Conservation (phyloP, 1,140 invertebrate genomes). For the Battus philenor region DNA sequence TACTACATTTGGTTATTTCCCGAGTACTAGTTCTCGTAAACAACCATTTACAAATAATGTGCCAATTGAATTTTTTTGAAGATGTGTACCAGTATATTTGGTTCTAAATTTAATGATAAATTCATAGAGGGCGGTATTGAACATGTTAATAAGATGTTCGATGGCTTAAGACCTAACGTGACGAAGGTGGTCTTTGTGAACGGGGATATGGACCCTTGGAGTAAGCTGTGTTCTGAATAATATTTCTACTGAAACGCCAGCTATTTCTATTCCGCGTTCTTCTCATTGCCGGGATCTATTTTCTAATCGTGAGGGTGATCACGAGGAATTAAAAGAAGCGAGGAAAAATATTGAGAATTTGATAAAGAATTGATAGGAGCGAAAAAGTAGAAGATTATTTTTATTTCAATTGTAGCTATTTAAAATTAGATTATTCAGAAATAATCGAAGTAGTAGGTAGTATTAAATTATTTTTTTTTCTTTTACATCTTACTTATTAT, state of each 20-base stretch:
- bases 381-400: no score
- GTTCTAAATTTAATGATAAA: constrained; percentile 48
- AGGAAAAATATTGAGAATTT: constrained; percentile 47
- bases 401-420: neutral
- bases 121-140: constrained; percentile 68
- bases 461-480: constrained; percentile 64
- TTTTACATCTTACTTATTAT: constrained; percentile 60
- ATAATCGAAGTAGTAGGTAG: no score
- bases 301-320: constrained; percentile 30
- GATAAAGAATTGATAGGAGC: constrained; percentile 54
- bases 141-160: constrained; percentile 79
- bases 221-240: constrained; percentile 75
- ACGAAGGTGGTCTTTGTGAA: constrained; percentile 80
- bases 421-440: constrained; percentile 32
- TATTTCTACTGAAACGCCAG: constrained; percentile 47
- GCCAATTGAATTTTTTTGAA: constrained; percentile 57
- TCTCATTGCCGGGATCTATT: constrained; percentile 56
- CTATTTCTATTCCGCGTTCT: constrained; percentile 38
- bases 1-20: constrained; percentile 89
- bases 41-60: constrained; percentile 84
- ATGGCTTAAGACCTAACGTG: constrained; percentile 75
- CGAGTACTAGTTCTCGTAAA: constrained; percentile 78
- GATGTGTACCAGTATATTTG: constrained; percentile 41
- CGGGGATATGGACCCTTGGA: constrained; percentile 81
- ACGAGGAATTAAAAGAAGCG: constrained; percentile 49